Percentiles rank a stretch among this genome's conserved stretches.
Evolutionary conservation across 2,113 vertebrate genomes (phyloP).

Genomic region (Poecile atricapillus): DNA sequence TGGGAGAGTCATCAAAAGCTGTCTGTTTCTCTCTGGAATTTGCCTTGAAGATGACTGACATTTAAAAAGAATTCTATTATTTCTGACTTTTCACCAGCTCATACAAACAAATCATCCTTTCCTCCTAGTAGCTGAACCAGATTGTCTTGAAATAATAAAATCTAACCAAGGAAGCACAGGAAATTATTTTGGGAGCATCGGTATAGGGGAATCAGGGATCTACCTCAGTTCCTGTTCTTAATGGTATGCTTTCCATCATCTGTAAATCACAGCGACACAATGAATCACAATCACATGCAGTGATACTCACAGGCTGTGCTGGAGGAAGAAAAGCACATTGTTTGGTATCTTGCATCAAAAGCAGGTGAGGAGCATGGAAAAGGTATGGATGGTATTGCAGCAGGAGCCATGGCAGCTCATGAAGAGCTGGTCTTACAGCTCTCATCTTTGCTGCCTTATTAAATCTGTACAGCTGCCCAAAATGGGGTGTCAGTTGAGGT

Average conservation of each 20-base stretch:
- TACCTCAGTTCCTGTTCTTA: background rate
- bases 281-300: background rate
- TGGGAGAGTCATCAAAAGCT: background rate
- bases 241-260: background rate
- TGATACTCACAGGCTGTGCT: background rate
- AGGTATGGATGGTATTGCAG: background rate
- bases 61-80: background rate
- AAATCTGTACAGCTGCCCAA: background rate
- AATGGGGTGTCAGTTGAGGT: background rate
- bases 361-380: background rate
- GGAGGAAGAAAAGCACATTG: background rate
- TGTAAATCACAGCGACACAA: background rate
- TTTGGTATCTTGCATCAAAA: background rate
- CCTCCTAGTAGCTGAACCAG: background rate
- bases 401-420: background rate
- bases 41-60: background rate
- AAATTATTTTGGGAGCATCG: background rate
- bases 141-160: background rate
- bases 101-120: background rate
- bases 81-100: background rate
- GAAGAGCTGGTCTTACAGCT: background rate
- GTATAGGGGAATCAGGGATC: background rate
- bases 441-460: background rate
- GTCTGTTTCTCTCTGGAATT: background rate
- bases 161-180: background rate